Base-by-base conservation (phyloP, 2,888 invertebrate species). In the Chrysolina americana region DNA sequence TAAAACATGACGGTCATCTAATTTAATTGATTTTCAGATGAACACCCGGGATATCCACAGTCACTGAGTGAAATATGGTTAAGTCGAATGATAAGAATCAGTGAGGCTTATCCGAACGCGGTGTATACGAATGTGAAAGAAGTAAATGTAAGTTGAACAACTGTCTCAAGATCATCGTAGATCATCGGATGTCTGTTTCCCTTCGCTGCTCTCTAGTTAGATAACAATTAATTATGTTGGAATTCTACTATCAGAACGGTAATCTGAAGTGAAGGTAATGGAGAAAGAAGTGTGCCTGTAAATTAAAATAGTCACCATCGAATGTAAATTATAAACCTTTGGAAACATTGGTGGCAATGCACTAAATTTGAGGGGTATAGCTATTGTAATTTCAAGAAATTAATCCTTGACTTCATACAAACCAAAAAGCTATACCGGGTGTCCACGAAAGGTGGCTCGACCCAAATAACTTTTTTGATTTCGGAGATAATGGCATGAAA, bases 81-180 rank as follows among this genome's bases (percentile, higher is more conserved):
- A 5, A 28, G 2, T 28, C 28, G 28, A 28, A 28, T 3, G 28
- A 28, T 28, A 28, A 53, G 19, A 17, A 19, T 53, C 17, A 53
- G 17, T 19, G 19, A 53, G 9, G 48, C 17, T 15, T n/a, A 17
- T 17, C 17, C 17, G 17, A 48, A 6, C 17, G 17, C n/a, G 48
- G 10, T 10, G 53, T 13, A 10, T 21, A 15, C 17, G 53, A 19
- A 53, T 21, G 10, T 53, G 53, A 53, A 21, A 53, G 21, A 53
- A 53, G 53, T 53, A 53, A 53, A 8, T 19, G 53, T 44, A 44
- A 44, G 15, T 53, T 21, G 9, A 53, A 21, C 21, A 53, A 4
- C 19, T 53, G 53, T 53, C 53, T 53, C 53, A 21, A 53, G 53
- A 53, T 53, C 53, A 21, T 21, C 53, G 21, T 53, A 53, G 53